phyloP scores from a whole-genome alignment of 2,113 vertebrate genomes.

The Petroica traversi region DNA sequence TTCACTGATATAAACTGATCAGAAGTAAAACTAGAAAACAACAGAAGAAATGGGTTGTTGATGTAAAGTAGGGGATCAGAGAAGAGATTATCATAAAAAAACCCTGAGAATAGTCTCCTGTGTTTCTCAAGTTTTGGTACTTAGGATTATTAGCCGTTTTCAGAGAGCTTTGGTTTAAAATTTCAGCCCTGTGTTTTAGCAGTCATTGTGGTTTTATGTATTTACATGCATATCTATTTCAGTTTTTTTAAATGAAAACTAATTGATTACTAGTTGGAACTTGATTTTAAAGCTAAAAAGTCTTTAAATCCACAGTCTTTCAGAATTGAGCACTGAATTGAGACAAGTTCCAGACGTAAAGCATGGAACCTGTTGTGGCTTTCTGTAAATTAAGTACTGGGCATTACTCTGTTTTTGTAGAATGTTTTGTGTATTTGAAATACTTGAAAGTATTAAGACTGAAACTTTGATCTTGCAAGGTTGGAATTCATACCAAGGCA shows the following conservation, averaged over 20 bases:
- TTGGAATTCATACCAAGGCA: constrained; percentile 91
- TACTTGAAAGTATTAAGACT: background rate
- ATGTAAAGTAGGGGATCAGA: background rate
- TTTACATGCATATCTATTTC: background rate
- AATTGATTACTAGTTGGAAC: background rate
- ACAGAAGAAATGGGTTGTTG: rapidly evolving
- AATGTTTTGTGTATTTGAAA: background rate
- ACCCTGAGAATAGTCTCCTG: rapidly evolving
- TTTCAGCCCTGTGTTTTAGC: background rate
- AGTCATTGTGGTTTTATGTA: background rate
- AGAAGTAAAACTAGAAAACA: background rate
- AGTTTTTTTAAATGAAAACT: background rate
- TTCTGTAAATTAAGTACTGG: background rate
- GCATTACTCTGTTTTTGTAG: background rate
- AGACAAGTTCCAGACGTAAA: background rate
- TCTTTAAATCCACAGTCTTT: background rate
- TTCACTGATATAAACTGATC: background rate
- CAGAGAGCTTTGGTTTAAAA: background rate
- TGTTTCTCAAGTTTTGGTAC: background rate
- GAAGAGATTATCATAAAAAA: background rate
- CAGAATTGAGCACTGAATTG: background rate
- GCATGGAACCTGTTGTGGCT: background rate
- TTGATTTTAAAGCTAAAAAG: background rate
- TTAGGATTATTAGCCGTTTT: background rate
- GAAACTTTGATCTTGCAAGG: constrained; percentile 68